These are phyloP conservation scores for Cyprinodon brontotheroides DNA, from an alignment of 2,113 vertebrate species.

Conservation along the genomic window DNA sequence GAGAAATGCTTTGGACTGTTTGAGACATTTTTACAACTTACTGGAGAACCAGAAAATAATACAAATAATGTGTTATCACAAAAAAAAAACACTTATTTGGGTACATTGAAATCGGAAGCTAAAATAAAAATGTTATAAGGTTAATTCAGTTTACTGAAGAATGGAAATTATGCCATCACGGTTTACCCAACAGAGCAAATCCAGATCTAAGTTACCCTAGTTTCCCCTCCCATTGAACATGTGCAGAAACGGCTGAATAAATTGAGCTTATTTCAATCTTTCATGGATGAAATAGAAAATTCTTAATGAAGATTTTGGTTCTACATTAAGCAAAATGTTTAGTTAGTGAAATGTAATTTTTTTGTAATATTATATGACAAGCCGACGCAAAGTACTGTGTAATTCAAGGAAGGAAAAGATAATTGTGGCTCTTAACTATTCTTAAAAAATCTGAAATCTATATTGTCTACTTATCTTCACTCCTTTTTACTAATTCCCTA, in stretches of 20 bases:
- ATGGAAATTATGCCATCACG: neutral
- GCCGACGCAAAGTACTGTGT: no score
- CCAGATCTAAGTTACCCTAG: neutral
- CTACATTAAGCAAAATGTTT: no score
- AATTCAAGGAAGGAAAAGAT: neutral
- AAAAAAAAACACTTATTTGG: neutral
- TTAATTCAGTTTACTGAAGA: neutral
- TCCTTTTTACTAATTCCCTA: no score
- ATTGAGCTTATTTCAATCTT: neutral
- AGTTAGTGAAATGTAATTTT: no score
- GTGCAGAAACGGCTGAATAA: neutral
- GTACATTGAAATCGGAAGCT: neutral
- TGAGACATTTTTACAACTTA: neutral
- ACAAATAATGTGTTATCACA: neutral
- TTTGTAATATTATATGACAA: no score
- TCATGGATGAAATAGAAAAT: neutral
- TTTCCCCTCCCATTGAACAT: neutral
- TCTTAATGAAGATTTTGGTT: neutral
- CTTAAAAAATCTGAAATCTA: no score
- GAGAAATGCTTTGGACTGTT: neutral
- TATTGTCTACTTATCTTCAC: no score
- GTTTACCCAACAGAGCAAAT: slow-evolving; percentile 1
- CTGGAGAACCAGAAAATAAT: neutral
- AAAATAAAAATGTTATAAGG: neutral
- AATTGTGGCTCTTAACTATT: neutral